Evolutionary conservation across 2,113 vertebrate species (phyloP), one percentile per base, ranked within the genome.

Genomic region (Alethe castanea): DNA sequence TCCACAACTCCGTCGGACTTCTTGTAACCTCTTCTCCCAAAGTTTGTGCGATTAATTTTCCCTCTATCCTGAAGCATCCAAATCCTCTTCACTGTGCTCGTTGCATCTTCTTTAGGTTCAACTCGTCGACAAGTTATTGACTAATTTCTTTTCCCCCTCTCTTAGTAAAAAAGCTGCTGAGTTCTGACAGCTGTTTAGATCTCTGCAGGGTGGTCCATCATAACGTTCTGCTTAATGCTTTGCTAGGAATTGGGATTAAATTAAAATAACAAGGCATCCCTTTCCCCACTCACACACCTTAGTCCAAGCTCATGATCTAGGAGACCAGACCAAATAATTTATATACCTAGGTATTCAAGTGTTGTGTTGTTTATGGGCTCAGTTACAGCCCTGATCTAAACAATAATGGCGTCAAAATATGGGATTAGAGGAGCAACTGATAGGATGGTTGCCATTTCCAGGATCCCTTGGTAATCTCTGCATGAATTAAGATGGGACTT

Each of bases 401-500:
- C 77, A 91, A n/a, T 36, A 7, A 4, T 10, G 36, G 77, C 0
- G 0, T 79, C 81, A 89, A 95, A 94, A 95, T 76, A 76, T 0
- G 11, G 73, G 31, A 35, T 65, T 45, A 81, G 73, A 56, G 0
- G 7, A 50, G 54, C 48, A 72, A 33, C 31, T 8, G 28, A 79
- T 20, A 91, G 22, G n/a, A 23, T 4, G 47, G 61, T 53, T 90
- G 54, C 47, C 26, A 3, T 77, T 90, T 86, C 59, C n/a, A 38
- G 59, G 59, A 73, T 86, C 47, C 14, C 29, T 70, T 36, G 24
- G 42, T 78, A 91, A 95, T 84, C 83, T 79, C 17, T 56, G 60
- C 47, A 12, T 25, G 4, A 71, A 38, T 8, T 70, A 54, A 93
- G 56, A 35, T n/a, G 72, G 5, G 17, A 25, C 59, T 84, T 86